Conservation (phyloP, 1,140 invertebrate genomes). For the Musca vetustissima region DNA sequence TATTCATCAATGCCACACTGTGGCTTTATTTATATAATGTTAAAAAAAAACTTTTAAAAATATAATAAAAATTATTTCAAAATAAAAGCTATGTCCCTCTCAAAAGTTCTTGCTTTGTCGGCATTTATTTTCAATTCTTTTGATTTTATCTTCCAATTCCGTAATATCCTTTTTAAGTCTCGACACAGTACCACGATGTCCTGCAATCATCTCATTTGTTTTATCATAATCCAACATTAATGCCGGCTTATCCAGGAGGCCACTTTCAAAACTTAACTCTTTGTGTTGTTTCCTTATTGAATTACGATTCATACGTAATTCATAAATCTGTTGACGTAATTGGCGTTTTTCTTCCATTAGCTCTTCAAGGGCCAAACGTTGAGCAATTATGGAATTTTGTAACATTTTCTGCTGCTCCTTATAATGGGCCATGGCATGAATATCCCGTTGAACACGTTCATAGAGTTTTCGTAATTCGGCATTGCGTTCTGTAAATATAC, state of each 20-base stretch:
- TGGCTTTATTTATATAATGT: too few species aligned
- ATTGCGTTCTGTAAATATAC: conserved; percentile 35
- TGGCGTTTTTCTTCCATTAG: conserved; percentile 1
- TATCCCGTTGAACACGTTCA: conserved; percentile 28
- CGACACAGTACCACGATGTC: not conserved
- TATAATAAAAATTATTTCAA: too few species aligned
- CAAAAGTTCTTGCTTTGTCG: too few species aligned
- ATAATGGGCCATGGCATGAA: conserved; percentile 38
- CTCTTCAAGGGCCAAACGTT: not conserved
- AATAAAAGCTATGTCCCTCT: too few species aligned
- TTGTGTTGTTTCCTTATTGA: not conserved
- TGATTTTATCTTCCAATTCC: not conserved
- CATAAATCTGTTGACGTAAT: conserved; percentile 4
- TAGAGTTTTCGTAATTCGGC: conserved; percentile 34
- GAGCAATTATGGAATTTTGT: conserved; percentile 3
- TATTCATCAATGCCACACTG: too few species aligned
- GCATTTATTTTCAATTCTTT: not conserved
- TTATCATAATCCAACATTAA: conserved; percentile 45
- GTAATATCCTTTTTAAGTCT: not conserved
- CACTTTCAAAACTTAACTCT: conserved; percentile 34
- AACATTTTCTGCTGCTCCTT: conserved; percentile 36
- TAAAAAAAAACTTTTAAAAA: too few species aligned
- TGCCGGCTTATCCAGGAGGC: conserved; percentile 41
- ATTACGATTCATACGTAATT: conserved; percentile 17
- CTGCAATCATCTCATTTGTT: conserved; percentile 27